These are phyloP conservation scores for Catocala fraxini DNA, from an alignment of 2,888 invertebrate genomes.

Conservation along the genomic window DNA sequence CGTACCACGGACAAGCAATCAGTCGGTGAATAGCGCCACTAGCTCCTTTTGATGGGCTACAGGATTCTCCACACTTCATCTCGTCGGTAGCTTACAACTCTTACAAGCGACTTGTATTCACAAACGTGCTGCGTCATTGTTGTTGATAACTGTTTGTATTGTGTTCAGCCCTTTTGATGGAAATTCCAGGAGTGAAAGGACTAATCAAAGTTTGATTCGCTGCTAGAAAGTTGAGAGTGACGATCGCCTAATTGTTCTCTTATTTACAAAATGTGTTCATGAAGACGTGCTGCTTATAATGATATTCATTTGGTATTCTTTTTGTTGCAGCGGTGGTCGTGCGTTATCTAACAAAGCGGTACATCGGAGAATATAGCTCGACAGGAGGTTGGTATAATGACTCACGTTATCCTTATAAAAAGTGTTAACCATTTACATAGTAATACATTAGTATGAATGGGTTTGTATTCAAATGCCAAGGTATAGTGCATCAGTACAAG, in stretches of 20 bases:
- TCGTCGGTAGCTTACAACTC: conserved; percentile 75
- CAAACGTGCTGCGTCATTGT: conserved; percentile 77
- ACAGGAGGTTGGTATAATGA: conserved; percentile 90
- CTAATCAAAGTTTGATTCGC: conserved; percentile 72
- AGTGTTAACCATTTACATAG: conserved; percentile 12
- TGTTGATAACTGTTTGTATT: conserved; percentile 82
- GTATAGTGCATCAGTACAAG: no score
- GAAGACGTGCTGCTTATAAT: conserved; percentile 48
- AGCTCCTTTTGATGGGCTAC: conserved; percentile 71
- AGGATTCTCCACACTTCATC: conserved; percentile 81
- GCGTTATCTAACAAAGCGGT: conserved; percentile 92
- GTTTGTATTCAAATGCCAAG: no score
- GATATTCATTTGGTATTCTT: conserved; percentile 58
- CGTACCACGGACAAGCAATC: conserved; percentile 69
- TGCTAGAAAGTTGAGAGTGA: conserved; percentile 80
- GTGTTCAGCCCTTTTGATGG: conserved; percentile 67
- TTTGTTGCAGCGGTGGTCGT: conserved; percentile 92
- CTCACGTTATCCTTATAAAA: conserved; percentile 31
- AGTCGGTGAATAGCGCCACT: conserved; percentile 73
- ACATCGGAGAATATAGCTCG: conserved; percentile 94
- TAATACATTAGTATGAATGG: neutral
- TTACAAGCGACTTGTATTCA: conserved; percentile 62
- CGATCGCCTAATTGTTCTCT: conserved; percentile 71
- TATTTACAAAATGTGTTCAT: conserved; percentile 57
- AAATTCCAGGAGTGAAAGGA: conserved; percentile 81